These are phyloP conservation scores for Oreocharis arfaki DNA, from an alignment of 2,113 vertebrate genomes.

Conservation along the genomic window DNA sequence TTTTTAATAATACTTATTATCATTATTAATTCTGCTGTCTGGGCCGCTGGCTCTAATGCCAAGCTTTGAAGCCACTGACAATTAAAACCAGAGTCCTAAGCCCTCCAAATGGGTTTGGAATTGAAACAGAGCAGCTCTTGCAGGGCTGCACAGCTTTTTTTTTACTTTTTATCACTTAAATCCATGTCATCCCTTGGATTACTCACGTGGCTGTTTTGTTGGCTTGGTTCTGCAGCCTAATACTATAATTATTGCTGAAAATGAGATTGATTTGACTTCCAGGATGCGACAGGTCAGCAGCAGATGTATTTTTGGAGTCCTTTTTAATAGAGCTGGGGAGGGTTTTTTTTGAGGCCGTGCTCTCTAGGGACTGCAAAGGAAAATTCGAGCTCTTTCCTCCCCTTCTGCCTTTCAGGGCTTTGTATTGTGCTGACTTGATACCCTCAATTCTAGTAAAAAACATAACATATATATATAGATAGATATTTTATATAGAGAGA, in stretches of 20 bases:
- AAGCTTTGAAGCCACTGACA: neutral
- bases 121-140: neutral
- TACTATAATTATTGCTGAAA: conserved; percentile 23
- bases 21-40: neutral
- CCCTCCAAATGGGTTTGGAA: neutral
- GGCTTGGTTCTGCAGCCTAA: neutral
- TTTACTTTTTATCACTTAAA: neutral
- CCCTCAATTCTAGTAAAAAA: neutral
- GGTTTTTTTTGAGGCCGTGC: conserved; percentile 2
- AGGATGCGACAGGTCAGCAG: neutral
- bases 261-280: neutral
- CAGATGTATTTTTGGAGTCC: conserved; percentile 40
- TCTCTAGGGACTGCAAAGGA: neutral
- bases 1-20: neutral
- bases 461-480: neutral
- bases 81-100: conserved; percentile 7
- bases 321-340: conserved; percentile 22
- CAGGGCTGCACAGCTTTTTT: neutral
- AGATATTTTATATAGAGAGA: neutral
- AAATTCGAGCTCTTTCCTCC: neutral
- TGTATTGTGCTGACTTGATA: conserved; percentile 5
- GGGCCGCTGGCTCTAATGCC: neutral
- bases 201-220: neutral
- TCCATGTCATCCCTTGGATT: conserved; percentile 27
- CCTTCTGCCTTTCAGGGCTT: neutral